Percentiles rank a stretch among this genome's conserved stretches.
Conservation (phyloP, 2,797 vertebrate genomes). For the Aselliscus stoliczkanus region DNA sequence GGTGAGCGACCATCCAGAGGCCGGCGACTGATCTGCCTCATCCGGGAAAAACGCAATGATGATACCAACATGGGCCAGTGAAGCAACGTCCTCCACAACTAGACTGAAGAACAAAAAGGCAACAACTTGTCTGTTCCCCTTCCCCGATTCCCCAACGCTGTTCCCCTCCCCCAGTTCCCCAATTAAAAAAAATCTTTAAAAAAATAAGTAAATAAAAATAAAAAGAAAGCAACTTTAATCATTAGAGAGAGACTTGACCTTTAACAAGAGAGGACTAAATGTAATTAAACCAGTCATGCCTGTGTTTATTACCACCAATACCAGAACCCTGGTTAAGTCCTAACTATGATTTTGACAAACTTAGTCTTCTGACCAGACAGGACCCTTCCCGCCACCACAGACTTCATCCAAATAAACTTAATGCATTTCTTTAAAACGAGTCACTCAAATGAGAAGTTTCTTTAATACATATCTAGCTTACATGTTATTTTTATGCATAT, state of each 20-base stretch:
- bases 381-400: neutral
- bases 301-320: neutral
- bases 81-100: too few relatives aligned
- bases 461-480: neutral
- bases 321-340: neutral
- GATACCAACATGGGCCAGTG: too few relatives aligned
- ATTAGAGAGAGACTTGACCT: neutral
- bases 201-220: too few relatives aligned
- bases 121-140: too few relatives aligned
- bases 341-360: neutral
- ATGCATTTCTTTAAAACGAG: neutral
- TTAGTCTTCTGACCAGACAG: neutral
- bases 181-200: too few relatives aligned
- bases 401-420: slow-evolving; percentile 1
- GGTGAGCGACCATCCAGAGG: too few relatives aligned
- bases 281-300: neutral
- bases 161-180: too few relatives aligned
- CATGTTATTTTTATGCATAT: neutral
- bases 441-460: neutral
- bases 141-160: too few relatives aligned
- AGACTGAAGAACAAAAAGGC: too few relatives aligned
- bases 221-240: slow-evolving; percentile 5
- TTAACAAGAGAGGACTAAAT: neutral
- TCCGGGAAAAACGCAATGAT: too few relatives aligned
- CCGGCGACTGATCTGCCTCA: too few relatives aligned